Evolutionary conservation across 2,113 vertebrate genomes (phyloP), one percentile per base, ranked within the genome.

Genomic region (Collichthys lucidus): DNA sequence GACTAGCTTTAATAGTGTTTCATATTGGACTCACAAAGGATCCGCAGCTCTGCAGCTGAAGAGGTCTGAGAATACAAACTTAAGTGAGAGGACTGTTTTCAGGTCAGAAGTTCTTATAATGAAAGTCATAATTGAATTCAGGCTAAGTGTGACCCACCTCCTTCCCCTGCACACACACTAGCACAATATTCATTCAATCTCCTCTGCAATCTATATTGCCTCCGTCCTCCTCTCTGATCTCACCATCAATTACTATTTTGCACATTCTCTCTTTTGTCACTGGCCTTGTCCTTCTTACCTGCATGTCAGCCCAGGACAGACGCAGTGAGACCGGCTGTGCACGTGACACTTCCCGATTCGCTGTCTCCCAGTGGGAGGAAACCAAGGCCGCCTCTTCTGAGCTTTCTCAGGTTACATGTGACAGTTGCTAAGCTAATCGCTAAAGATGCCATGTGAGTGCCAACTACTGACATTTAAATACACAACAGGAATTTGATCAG

Each of bases 181-280:
- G 52, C 77, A 78, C 49, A 29, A 24, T 20, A 87, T 90, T 86
- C 59, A 72, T 85, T 83, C 81, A 78, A 64, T 91, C 83, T 55
- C 70, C 77, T 29, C 68, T 4, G 61, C 49, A 26, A 77, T 77
- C 76, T 84, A 44, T 74, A 80, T 55, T 69, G 20, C 88, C 82
- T 84, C 70, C 84, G 68, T 83, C 69, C 77, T 0, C 56, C 82
- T 71, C 59, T 78, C 60, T 87, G 84, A 89, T 86, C 79, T 84
- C 74, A 81, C 82, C 83, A 84, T 88, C 81, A 84, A 89, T 90
- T 86, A 86, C 80, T 83, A 83, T 90, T 89, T 79, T 53, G 4
- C 71, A 55, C 85, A 66, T 80, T 77, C 75, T 86, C 86, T 88
- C 60, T 78, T 69, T 67, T 72, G 77, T 84, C 79, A 63, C 57